Conservation (phyloP, 2,113 vertebrate genomes). For the Labeo rohita region DNA sequence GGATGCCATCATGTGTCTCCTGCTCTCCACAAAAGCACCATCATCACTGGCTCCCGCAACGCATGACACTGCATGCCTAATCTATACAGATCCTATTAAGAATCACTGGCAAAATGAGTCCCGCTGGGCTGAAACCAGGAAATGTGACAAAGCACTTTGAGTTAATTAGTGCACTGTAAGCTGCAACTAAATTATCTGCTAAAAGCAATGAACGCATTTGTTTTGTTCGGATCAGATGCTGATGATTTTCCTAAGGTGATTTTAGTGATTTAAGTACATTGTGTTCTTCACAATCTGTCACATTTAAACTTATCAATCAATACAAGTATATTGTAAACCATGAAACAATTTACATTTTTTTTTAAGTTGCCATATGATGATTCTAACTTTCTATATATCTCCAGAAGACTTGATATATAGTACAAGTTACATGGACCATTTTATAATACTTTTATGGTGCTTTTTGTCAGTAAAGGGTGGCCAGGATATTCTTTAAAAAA, state of each 20-base stretch:
- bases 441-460: not conserved
- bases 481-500: not conserved
- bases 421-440: not conserved
- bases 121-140: constrained; percentile 50
- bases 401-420: not conserved
- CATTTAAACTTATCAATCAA: not conserved
- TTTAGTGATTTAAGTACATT: not conserved
- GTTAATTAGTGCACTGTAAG: constrained; percentile 6
- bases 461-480: not conserved
- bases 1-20: constrained; percentile 75
- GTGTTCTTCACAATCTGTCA: not conserved
- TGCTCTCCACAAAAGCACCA: constrained; percentile 64
- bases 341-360: too few species aligned
- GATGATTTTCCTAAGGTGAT: not conserved
- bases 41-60: constrained; percentile 67
- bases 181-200: not conserved
- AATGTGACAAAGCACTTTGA: constrained; percentile 14
- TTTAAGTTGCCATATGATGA: too few species aligned
- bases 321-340: too few species aligned
- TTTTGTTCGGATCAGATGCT: not conserved
- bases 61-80: constrained; percentile 64
- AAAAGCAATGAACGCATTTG: not conserved
- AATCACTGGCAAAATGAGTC: constrained; percentile 69
- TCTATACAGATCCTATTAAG: constrained; percentile 73
- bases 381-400: not conserved